These are phyloP conservation scores for Halichondria panicea DNA, from an alignment of 37 sponge, comb jelly and placozoan genomes.

Conservation along the genomic window DNA sequence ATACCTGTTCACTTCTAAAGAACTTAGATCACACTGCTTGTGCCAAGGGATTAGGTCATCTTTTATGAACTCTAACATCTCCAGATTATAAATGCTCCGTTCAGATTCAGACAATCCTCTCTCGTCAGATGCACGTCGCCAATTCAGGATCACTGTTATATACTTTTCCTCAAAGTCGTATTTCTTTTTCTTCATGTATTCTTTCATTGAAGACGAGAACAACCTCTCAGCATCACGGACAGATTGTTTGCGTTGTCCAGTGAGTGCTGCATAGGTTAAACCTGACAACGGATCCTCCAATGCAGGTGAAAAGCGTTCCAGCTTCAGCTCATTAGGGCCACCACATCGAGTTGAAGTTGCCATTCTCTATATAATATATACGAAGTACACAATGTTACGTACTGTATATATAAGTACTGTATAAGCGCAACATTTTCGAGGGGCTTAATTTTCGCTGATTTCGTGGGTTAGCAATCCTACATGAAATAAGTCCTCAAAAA, in stretches of 20 bases:
- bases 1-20: not conserved
- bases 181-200: not conserved
- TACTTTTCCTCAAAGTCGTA: not conserved
- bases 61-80: not conserved
- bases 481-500: not conserved
- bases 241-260: conserved; percentile 16
- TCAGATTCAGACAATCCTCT: not conserved
- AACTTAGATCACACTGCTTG: not conserved
- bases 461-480: no score
- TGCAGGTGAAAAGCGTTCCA: conserved; percentile 7
- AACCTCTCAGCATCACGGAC: conserved; percentile 10
- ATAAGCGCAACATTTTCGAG: no score
- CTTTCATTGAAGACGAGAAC: not conserved
- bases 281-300: not conserved
- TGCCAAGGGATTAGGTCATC: conserved; percentile 1
- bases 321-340: conserved; percentile 4
- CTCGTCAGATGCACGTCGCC: conserved; percentile 2
- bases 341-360: conserved; percentile 1
- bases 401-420: not conserved
- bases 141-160: not conserved
- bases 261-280: conserved; percentile 9
- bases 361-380: not conserved
- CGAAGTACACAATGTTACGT: not conserved
- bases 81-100: not conserved
- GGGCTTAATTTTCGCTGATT: no score